Conservation (phyloP, 2,888 invertebrate species). For the Andricus quercusramuli region DNA sequence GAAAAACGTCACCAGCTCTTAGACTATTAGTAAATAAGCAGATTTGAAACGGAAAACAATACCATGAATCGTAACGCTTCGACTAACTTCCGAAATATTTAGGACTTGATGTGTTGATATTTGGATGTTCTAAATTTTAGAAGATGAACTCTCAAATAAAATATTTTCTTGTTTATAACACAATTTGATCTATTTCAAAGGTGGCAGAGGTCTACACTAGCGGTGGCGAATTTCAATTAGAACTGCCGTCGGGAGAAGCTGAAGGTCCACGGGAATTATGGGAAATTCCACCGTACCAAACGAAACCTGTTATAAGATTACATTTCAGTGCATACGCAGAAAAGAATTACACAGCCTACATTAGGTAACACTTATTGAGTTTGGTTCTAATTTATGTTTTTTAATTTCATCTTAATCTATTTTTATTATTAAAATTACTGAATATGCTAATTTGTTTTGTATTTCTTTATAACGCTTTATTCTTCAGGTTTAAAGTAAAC, state of each 20-base stretch:
- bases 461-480: constrained; percentile 28
- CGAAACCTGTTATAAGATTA: constrained; percentile 92
- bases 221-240: constrained; percentile 93
- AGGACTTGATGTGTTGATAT: too few relatives aligned
- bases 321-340: constrained; percentile 88
- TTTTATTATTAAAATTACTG: not conserved
- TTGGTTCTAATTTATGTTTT: too few relatives aligned
- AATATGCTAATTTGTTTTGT: not conserved
- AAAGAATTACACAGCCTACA: constrained; percentile 91
- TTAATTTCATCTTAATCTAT: not conserved
- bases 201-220: constrained; percentile 91
- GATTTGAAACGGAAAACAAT: too few relatives aligned
- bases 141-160: not conserved
- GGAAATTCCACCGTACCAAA: constrained; percentile 94
- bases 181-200: constrained; percentile 72
- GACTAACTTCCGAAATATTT: too few relatives aligned
- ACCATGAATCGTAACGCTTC: too few relatives aligned
- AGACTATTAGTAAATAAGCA: too few relatives aligned
- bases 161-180: not conserved
- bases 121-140: too few relatives aligned
- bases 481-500: constrained; percentile 85
- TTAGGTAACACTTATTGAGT: constrained; percentile 80
- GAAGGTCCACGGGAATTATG: constrained; percentile 91
- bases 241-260: constrained; percentile 88
- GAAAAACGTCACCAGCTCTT: too few relatives aligned